Evolutionary conservation across 2,888 invertebrate genomes (phyloP).

Genomic region (Drosophila tripunctata): DNA sequence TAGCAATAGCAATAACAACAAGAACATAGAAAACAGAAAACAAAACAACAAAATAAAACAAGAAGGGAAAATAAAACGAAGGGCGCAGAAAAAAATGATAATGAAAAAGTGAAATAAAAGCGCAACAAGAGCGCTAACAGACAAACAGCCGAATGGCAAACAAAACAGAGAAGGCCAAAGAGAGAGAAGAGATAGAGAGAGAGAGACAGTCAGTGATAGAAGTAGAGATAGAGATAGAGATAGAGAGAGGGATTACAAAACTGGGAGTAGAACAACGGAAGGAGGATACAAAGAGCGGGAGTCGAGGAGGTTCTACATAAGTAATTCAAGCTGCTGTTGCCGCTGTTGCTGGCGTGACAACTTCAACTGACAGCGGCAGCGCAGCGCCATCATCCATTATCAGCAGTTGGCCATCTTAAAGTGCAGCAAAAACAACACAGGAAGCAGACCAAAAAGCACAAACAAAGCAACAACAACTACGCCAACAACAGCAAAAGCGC

Average conservation of each 20-base stretch:
- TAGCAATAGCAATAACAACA: conserved; percentile 30
- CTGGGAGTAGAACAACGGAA: not conserved
- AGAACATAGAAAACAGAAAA: not conserved
- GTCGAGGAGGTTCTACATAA: conserved; percentile 42
- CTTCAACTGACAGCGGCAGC: conserved; percentile 77
- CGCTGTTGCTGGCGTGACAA: conserved; percentile 73
- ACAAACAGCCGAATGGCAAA: conserved; percentile 56
- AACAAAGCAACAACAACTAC: conserved; percentile 10
- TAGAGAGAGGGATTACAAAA: too few relatives aligned
- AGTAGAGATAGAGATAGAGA: conserved; percentile 16
- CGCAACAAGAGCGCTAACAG: conserved; percentile 69
- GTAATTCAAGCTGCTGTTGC: conserved; percentile 72
- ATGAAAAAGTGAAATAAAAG: conserved; percentile 79
- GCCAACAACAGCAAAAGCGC: conserved; percentile 31
- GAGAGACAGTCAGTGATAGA: not conserved
- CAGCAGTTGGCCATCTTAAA: conserved; percentile 80
- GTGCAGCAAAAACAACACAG: conserved; percentile 60
- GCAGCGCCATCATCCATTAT: conserved; percentile 79
- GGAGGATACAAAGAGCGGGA: too few relatives aligned
- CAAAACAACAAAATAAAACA: conserved; percentile 1
- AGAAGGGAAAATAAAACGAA: conserved; percentile 10
- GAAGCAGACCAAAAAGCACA: conserved; percentile 23
- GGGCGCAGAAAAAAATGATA: conserved; percentile 58
- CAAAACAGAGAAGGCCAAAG: conserved; percentile 38
- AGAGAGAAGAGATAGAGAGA: conserved; percentile 15